phyloP scores from a whole-genome alignment of 2,797 vertebrate genomes.

The Pantherophis alleghaniensis region DNA sequence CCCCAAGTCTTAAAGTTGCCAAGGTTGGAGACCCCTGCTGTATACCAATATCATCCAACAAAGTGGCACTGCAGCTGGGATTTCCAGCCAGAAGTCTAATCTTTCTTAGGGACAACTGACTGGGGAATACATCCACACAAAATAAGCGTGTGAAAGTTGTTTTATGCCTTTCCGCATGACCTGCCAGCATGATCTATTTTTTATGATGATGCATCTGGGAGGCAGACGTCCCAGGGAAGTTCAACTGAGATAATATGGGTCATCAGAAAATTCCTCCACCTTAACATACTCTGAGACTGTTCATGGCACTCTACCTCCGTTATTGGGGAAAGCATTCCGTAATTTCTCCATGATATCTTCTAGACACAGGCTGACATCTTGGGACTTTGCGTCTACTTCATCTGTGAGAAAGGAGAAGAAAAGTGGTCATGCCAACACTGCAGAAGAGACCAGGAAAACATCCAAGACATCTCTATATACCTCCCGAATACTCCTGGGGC shows the following conservation, averaged over 20 bases:
- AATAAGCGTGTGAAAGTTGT: neutral
- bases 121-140: neutral
- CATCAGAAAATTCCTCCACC: neutral
- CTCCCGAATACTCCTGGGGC: neutral
- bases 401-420: slow-evolving; percentile 67
- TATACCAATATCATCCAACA: neutral
- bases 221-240: neutral
- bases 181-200: neutral
- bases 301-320: slow-evolving; percentile 69
- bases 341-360: slow-evolving; percentile 98
- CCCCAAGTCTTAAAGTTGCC: neutral
- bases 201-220: neutral
- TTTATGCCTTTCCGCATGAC: neutral
- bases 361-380: slow-evolving; percentile 90
- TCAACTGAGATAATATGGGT: neutral
- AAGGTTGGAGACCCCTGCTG: neutral
- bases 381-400: slow-evolving; percentile 83
- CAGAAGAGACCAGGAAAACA: neutral
- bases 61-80: neutral
- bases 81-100: neutral
- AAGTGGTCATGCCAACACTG: too few species aligned
- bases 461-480: neutral
- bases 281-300: slow-evolving; percentile 42
- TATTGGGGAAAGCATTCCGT: slow-evolving; percentile 90
- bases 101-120: neutral